Conservation (phyloP, 2,888 invertebrate genomes). For the Thecocarcelia acutangulata region DNA sequence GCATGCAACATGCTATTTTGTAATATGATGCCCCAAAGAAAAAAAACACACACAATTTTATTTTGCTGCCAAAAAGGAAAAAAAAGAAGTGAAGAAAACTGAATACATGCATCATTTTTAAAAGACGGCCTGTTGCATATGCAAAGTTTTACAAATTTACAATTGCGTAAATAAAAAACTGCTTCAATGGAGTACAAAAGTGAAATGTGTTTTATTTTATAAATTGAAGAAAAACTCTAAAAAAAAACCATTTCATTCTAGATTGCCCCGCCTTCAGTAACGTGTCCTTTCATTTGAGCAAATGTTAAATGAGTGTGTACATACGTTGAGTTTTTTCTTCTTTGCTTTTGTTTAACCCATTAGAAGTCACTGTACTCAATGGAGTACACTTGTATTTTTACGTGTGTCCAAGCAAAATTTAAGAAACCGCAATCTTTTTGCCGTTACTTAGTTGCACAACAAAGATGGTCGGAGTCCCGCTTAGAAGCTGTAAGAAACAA, state of each 20-base stretch:
- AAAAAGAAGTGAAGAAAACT: conserved; percentile 7
- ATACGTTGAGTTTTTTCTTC: not conserved
- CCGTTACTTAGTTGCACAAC: no score
- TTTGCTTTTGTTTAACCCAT: no score
- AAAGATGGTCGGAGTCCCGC: no score
- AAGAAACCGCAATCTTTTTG: no score
- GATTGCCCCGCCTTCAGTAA: no score
- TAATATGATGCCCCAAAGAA: conserved; percentile 77
- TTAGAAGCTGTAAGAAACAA: no score
- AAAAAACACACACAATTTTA: conserved; percentile 17
- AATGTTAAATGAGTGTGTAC: not conserved
- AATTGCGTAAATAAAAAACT: conserved; percentile 48
- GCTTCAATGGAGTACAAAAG: not conserved
- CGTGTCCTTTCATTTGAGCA: no score
- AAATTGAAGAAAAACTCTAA: not conserved
- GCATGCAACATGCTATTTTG: conserved; percentile 80
- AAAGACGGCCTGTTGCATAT: conserved; percentile 76
- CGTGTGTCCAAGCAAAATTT: no score
- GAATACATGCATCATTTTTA: conserved; percentile 62
- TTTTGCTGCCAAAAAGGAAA: conserved; percentile 8
- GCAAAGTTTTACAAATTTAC: conserved; percentile 63
- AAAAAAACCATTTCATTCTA: not conserved
- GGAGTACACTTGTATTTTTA: no score
- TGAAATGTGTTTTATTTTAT: conserved; percentile 10
- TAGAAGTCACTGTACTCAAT: no score